Conservation (phyloP, 1,140 invertebrate species). For the Schmidtea mediterranea region DNA sequence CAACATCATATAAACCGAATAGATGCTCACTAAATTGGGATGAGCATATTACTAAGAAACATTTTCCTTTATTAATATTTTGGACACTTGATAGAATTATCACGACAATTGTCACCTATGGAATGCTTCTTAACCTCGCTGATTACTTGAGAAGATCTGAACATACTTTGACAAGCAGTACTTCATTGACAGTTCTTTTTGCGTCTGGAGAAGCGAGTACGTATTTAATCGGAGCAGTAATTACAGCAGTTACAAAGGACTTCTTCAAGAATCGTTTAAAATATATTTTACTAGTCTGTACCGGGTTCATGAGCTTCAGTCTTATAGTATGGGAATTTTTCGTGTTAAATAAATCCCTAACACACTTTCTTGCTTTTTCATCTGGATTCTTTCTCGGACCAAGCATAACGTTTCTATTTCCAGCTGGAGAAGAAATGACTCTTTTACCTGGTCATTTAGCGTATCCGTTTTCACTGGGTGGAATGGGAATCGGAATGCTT, state of each 20-base stretch:
- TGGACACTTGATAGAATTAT: constrained; percentile 5
- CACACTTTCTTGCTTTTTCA: neutral
- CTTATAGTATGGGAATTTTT: constrained; percentile 1
- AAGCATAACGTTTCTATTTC: constrained; percentile 5
- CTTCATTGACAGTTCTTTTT: neutral
- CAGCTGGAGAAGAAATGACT: constrained; percentile 7
- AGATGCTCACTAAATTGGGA: neutral
- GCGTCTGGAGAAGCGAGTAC: constrained; percentile 2
- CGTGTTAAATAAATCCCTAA: neutral
- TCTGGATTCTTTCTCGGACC: constrained; percentile 4
- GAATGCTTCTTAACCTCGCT: constrained; percentile 6
- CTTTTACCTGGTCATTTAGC: neutral
- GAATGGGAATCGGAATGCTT: constrained; percentile 5
- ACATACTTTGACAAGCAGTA: neutral
- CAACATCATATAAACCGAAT: neutral
- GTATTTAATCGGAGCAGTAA: constrained; percentile 1
- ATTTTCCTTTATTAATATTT: neutral
- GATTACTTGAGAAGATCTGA: neutral
- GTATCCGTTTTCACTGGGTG: constrained; percentile 3
- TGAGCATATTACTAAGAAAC: neutral
- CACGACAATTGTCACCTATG: constrained; percentile 5
- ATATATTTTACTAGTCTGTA: constrained; percentile 1
- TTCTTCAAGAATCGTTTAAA: constrained; percentile 2
- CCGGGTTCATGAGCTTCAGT: neutral
- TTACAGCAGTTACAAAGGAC: constrained; percentile 3